Evolutionary conservation across 2,888 invertebrate genomes (phyloP), one percentile per base, ranked within the genome.

Genomic region (Drosophila rellima): DNA sequence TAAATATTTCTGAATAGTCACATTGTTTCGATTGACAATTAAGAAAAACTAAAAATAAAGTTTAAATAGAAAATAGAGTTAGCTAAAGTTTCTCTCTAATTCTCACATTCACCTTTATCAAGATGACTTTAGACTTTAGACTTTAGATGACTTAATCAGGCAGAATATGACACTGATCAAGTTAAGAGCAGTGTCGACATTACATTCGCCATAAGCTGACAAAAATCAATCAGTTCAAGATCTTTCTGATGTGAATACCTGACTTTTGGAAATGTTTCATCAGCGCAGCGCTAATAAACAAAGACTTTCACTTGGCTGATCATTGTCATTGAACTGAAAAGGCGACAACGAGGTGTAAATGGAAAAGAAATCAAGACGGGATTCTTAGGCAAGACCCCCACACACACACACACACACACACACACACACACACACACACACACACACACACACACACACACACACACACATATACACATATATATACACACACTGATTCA

Each of bases 271-370:
- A 64, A 57, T 68, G 52, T 64, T 61, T 72, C 61, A 68, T 63
- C 70, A 74, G 40, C 51, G 40, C 39, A n/a, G 55, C 68, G 86
- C 72, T 74, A 82, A 85, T 82, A 85, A 85, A 69, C 73, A 82
- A 82, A 85, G 74, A 67, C 64, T 74, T 80, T 74, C 70, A 59
- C 74, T 52, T 66, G 72, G 73, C 74, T 85, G 85, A 88, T 81
- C 85, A 81, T 85, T 81, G 73, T 79, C 83, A 81, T 75, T 81
- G 81, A 80, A 70, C 72, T 77, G 79, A 74, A 86, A 81, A 55
- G 23, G 52, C 54, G 59, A 66, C 74, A 80, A 42, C 47, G 47
- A 63, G 20, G n/a, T 67, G 70, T 37, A 80, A 83, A 87, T 67
- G 78, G 44, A 72, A 75, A 70, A 50, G 68, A 55, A 74, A 63